Evolutionary conservation across 2,888 invertebrate genomes (phyloP).

Genomic region (Criorhina ranunculi): DNA sequence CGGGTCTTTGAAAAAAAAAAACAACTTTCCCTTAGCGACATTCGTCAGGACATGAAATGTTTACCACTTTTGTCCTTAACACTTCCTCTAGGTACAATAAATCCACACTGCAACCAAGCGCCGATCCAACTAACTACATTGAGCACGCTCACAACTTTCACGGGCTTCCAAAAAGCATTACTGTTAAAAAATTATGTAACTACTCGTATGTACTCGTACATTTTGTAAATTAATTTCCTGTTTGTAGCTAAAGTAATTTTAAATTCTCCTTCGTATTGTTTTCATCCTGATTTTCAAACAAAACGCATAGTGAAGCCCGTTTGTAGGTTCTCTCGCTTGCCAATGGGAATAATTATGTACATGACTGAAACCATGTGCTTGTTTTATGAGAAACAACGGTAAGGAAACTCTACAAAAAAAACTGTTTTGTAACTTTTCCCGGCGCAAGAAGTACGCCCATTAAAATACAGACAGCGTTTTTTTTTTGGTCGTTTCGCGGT

Average conservation of each 20-base stretch:
- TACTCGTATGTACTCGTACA: too few relatives aligned
- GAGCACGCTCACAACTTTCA: too few relatives aligned
- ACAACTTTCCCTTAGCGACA: too few relatives aligned
- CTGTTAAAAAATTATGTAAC: too few relatives aligned
- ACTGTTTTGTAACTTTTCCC: background rate
- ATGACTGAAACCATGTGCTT: background rate
- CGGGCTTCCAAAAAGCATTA: too few relatives aligned
- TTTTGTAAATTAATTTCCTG: too few relatives aligned
- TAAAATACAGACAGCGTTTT: background rate
- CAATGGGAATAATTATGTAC: slow-evolving; percentile 2
- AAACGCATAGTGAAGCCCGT: background rate
- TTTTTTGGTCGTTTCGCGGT: slow-evolving; percentile 16
- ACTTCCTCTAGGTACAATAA: too few relatives aligned
- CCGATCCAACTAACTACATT: too few relatives aligned
- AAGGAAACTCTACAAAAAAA: background rate
- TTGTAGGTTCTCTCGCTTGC: background rate
- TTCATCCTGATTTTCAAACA: slow-evolving; percentile 2
- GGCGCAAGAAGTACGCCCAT: background rate
- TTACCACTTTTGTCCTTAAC: too few relatives aligned
- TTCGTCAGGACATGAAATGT: too few relatives aligned
- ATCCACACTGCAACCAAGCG: too few relatives aligned
- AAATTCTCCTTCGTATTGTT: slow-evolving; percentile 1
- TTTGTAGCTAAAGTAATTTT: background rate
- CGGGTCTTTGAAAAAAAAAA: too few relatives aligned
- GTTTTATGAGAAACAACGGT: background rate